These are phyloP conservation scores for Gari tellinella DNA, from an alignment of 2,888 invertebrate species.

Conservation along the genomic window DNA sequence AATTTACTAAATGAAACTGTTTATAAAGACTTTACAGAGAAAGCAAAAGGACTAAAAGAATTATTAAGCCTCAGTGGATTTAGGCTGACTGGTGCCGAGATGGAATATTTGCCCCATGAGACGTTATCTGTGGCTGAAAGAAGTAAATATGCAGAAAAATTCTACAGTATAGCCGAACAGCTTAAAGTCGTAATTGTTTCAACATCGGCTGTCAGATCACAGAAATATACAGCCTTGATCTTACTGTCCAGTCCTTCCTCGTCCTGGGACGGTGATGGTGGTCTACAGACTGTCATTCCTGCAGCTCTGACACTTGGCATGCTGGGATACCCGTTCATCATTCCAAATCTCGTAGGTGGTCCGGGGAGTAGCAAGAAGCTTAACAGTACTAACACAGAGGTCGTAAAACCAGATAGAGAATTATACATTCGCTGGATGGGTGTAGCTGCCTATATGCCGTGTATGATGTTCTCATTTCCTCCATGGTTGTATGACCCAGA, in stretches of 20 bases:
- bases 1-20: slow-evolving; percentile 94
- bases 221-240: slow-evolving; percentile 92
- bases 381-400: slow-evolving; percentile 10
- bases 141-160: slow-evolving; percentile 69
- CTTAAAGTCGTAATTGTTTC: slow-evolving; percentile 89
- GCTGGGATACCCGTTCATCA: slow-evolving; percentile 95
- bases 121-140: slow-evolving; percentile 62
- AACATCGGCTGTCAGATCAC: slow-evolving; percentile 92
- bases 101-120: slow-evolving; percentile 66
- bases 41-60: slow-evolving; percentile 88
- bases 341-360: slow-evolving; percentile 96
- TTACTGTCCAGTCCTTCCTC: slow-evolving; percentile 94
- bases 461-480: slow-evolving; percentile 94
- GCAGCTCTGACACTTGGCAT: slow-evolving; percentile 88
- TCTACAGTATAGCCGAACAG: slow-evolving; percentile 86
- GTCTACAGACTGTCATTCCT: slow-evolving; percentile 92
- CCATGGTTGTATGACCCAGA: slow-evolving; percentile 94
- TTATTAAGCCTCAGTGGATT: slow-evolving; percentile 92
- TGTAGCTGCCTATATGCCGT: slow-evolving; percentile 94
- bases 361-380: slow-evolving; percentile 85
- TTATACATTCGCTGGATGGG: slow-evolving; percentile 93
- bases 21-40: slow-evolving; percentile 90
- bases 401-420: slow-evolving; percentile 79
- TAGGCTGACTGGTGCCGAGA: slow-evolving; percentile 91
- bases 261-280: slow-evolving; percentile 92